phyloP scores from a whole-genome alignment of 2,888 invertebrate species.

The Dioctria rufipes region DNA sequence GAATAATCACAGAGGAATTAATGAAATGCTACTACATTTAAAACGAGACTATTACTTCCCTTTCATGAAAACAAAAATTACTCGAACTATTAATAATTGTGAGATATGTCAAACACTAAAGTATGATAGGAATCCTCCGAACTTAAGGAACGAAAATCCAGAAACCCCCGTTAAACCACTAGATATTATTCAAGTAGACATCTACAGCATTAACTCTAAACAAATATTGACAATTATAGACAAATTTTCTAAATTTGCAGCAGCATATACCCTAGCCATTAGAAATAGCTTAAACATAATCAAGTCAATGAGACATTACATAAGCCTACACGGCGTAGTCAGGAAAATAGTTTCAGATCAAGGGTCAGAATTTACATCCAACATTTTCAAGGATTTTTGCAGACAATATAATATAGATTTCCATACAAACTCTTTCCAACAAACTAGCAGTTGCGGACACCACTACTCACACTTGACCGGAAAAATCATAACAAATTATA shows the following conservation, averaged over 20 bases:
- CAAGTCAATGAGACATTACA: conserved; percentile 21
- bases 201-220: conserved; percentile 20
- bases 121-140: conserved; percentile 57
- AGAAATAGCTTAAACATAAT: conserved; percentile 53
- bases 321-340: too few relatives aligned
- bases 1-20: conserved; percentile 42
- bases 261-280: background rate
- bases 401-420: too few relatives aligned
- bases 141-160: conserved; percentile 56
- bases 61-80: conserved; percentile 6
- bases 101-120: conserved; percentile 53
- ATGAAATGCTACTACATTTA: conserved; percentile 46
- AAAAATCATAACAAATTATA: too few relatives aligned
- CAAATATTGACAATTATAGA: conserved; percentile 52
- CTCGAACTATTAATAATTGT: conserved; percentile 27
- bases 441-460: too few relatives aligned
- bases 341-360: too few relatives aligned
- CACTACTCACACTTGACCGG: too few relatives aligned
- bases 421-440: too few relatives aligned
- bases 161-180: conserved; percentile 58
- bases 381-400: too few relatives aligned
- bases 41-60: conserved; percentile 32
- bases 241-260: conserved; percentile 51
- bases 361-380: too few relatives aligned
- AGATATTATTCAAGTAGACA: conserved; percentile 55